Evolutionary conservation across 2,113 vertebrate genomes (phyloP), one percentile per base, ranked within the genome.

Genomic region (Cyphomyrus discorhynchus): DNA sequence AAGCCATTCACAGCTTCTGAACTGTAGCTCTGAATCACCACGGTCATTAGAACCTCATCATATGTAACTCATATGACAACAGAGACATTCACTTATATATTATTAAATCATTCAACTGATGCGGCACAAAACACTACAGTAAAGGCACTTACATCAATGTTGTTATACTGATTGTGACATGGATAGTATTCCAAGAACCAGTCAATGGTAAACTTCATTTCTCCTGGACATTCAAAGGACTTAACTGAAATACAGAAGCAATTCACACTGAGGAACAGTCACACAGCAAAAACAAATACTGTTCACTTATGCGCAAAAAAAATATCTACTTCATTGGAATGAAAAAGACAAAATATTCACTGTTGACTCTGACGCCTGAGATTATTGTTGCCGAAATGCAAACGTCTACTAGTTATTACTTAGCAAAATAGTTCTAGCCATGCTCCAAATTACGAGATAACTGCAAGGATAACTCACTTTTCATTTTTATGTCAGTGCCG

Each of bases 171-270:
- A 91, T 97, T 97, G 94, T 97, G 95, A 93, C 97, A 98, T 19
- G 93, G 96, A 87, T 97, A 95, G 93, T 96, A 96, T 90, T 96
- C 97, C 91, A 98, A 94, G 93, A 93, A 93, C 97, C 97, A 98
- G 42, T 93, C 91, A 89, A 98, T 93, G 62, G 93, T 96, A 90
- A 98, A 94, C 8, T 89, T 93, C 88, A 97, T 47, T 27, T 94
- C 92, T 49, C 94, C 93, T 1, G 96, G 93, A 92, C 97, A 98
- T 56, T 62, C 90, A 93, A 96, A 96, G 1, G 91, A 92, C 39
- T 92, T 84, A 77, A 98, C 97, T 98, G 90, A 90, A 91, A 93
- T 52, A 92, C 90, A 47, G 27, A 89, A 86, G 49, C 4, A 91
- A 66, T 10, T 58, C 49, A 62, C 17, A 42, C 17, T 88, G 11